These are phyloP conservation scores for Podotricha telesiphe DNA, from an alignment of 2,888 invertebrate species.

Conservation along the genomic window DNA sequence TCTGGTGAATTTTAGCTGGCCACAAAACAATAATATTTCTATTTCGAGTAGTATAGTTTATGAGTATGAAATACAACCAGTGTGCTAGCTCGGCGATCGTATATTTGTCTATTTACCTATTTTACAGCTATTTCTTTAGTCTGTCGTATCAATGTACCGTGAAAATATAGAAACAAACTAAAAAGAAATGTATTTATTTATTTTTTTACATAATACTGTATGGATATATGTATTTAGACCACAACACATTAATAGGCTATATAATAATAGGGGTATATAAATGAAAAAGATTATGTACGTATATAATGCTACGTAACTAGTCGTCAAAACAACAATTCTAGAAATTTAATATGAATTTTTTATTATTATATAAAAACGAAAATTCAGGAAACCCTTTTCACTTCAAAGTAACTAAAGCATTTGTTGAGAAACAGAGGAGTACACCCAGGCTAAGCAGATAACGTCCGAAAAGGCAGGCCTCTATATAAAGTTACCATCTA, in stretches of 20 bases:
- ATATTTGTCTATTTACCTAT: not conserved
- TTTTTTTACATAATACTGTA: too few relatives aligned
- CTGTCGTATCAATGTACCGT: not conserved
- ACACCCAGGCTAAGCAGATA: conserved; percentile 9
- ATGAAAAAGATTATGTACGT: too few relatives aligned
- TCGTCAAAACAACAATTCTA: not conserved
- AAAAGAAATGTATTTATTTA: too few relatives aligned
- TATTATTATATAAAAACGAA: not conserved
- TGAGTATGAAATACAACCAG: not conserved
- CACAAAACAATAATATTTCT: not conserved
- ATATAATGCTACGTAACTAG: too few relatives aligned
- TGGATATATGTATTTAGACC: too few relatives aligned
- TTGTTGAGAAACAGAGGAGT: conserved; percentile 3
- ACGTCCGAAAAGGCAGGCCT: conserved; percentile 8
- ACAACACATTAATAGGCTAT: too few relatives aligned
- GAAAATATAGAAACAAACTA: not conserved
- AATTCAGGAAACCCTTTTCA: not conserved
- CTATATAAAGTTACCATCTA: not conserved
- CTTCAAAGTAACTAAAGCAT: not conserved
- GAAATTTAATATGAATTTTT: not conserved
- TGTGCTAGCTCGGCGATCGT: not conserved
- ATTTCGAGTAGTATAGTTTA: not conserved
- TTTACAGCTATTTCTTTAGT: not conserved
- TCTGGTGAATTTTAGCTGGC: too few relatives aligned
- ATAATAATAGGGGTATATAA: too few relatives aligned